phyloP scores from a whole-genome alignment of 2,113 vertebrate species.

The Myodes glareolus region DNA sequence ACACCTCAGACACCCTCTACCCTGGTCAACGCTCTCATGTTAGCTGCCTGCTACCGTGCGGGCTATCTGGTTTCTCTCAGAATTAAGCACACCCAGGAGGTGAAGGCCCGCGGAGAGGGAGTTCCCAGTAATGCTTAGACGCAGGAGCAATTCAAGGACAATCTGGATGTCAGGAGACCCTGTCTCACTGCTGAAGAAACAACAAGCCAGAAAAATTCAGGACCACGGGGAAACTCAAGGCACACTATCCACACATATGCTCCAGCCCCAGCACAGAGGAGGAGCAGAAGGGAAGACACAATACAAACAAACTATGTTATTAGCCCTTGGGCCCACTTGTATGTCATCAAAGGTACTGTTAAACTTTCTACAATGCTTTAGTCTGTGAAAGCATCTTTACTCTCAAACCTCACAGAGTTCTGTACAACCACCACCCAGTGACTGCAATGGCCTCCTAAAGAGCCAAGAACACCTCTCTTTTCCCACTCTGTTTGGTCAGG shows the following conservation, averaged over 20 bases:
- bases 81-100: background rate
- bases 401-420: background rate
- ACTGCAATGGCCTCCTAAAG: background rate
- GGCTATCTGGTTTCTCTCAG: background rate
- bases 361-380: background rate
- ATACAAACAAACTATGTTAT: background rate
- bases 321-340: background rate
- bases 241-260: background rate
- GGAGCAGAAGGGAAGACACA: background rate
- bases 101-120: background rate
- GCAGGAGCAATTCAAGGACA: background rate
- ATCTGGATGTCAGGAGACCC: background rate
- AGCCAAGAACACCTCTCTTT: no score
- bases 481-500: background rate
- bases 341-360: slow-evolving; percentile 3
- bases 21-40: background rate
- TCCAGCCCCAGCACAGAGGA: background rate
- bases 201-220: background rate
- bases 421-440: background rate
- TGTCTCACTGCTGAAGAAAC: background rate
- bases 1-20: background rate
- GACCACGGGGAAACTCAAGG: background rate
- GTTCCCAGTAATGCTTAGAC: background rate
- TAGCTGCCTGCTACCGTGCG: background rate
- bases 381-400: background rate